These are phyloP conservation scores for Saturnia japonica DNA, from an alignment of 2,888 invertebrate genomes.

Conservation along the genomic window DNA sequence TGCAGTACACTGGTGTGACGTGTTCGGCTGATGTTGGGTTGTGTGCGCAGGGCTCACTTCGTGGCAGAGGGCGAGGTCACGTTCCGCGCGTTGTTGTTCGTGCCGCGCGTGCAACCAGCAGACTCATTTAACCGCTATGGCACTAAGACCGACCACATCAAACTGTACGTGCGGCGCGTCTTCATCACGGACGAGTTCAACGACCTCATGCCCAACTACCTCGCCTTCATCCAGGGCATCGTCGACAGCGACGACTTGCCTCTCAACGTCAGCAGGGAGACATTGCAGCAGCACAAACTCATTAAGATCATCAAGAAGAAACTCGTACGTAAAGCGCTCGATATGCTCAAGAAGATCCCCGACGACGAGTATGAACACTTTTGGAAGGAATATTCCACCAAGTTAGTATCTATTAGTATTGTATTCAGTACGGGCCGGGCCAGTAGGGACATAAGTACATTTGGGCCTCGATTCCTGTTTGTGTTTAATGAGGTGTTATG, in stretches of 20 bases:
- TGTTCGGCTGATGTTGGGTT: conserved; percentile 36
- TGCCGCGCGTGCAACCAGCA: conserved; percentile 94
- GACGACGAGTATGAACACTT: conserved; percentile 94
- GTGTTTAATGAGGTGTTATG: no score
- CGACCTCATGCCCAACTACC: conserved; percentile 99
- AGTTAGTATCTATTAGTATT: conserved; percentile 82
- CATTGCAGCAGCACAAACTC: conserved; percentile 98
- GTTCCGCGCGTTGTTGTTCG: conserved; percentile 97
- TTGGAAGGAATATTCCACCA: conserved; percentile 99
- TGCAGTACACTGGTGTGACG: background rate
- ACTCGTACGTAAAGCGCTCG: conserved; percentile 96
- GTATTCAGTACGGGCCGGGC: no score
- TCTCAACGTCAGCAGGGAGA: conserved; percentile 98
- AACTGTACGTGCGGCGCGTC: conserved; percentile 98
- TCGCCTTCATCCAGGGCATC: conserved; percentile 97
- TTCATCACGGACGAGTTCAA: conserved; percentile 99
- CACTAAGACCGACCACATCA: conserved; percentile 96
- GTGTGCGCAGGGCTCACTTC: conserved; percentile 87
- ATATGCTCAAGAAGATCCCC: conserved; percentile 98
- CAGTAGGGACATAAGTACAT: no score
- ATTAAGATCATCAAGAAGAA: conserved; percentile 99
- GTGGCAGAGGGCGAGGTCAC: conserved; percentile 99
- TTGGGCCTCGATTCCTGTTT: no score
- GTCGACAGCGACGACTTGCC: conserved; percentile 99
- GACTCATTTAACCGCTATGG: conserved; percentile 98